phyloP scores from a whole-genome alignment of 2,888 invertebrate genomes.

The Blera fallax region DNA sequence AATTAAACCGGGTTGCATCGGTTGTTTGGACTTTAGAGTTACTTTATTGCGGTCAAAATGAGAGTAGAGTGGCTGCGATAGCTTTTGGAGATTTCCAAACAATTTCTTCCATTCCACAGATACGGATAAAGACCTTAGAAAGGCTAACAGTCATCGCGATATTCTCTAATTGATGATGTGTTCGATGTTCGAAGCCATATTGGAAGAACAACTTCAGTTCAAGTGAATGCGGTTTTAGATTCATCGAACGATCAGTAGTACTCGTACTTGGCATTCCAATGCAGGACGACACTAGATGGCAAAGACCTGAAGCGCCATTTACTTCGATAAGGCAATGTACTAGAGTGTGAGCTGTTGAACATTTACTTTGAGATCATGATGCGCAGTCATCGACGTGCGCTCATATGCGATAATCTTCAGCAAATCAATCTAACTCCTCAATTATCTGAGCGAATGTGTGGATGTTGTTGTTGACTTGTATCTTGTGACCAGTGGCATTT shows the following conservation, averaged over 20 bases:
- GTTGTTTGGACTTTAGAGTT: not conserved
- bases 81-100: not conserved
- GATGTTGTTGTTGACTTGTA: conserved; percentile 26
- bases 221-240: too few relatives aligned
- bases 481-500: conserved; percentile 11
- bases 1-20: conserved; percentile 16
- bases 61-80: not conserved
- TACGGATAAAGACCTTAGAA: not conserved
- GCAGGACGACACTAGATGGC: not conserved
- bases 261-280: not conserved
- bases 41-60: not conserved
- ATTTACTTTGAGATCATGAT: conserved; percentile 18
- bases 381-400: conserved; percentile 9
- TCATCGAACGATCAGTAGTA: too few relatives aligned
- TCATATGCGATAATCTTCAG: conserved; percentile 22
- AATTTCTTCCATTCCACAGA: not conserved
- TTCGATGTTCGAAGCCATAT: not conserved
- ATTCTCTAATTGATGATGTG: not conserved
- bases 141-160: not conserved
- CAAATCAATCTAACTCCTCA: conserved; percentile 39
- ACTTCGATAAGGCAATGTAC: not conserved
- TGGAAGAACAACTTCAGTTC: not conserved
- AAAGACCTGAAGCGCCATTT: conserved; percentile 16
- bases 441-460: conserved; percentile 48
- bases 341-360: conserved; percentile 27